Percentiles rank a stretch among this genome's conserved stretches.
phyloP scores from a whole-genome alignment of 2,797 vertebrate species.

The Hippocampus kuda region DNA sequence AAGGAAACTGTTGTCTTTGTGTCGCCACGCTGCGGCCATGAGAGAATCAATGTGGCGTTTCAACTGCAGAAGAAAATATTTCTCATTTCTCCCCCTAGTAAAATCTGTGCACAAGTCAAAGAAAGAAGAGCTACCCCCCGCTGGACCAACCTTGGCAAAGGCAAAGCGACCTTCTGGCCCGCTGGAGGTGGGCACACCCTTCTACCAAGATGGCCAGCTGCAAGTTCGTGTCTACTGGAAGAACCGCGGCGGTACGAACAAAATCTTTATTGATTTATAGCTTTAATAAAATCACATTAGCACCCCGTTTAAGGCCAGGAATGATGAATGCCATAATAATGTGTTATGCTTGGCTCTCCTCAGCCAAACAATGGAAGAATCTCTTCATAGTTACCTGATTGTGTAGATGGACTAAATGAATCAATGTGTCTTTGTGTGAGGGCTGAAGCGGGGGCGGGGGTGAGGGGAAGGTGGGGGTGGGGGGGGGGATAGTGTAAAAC shows the following conservation, averaged over 20 bases:
- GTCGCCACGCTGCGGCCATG: conserved; percentile 40
- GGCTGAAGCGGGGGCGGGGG: conserved; percentile 20
- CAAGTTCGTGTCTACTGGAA: conserved; percentile 96
- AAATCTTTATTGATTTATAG: conserved; percentile 30
- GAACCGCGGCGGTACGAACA: conserved; percentile 74
- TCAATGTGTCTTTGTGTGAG: conserved; percentile 46
- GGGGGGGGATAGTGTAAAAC: conserved; percentile 21
- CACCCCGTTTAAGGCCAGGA: conserved; percentile 35
- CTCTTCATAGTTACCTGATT: conserved; percentile 29
- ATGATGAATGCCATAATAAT: conserved; percentile 36
- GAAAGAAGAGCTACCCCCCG: conserved; percentile 63
- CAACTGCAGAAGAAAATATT: conserved; percentile 44
- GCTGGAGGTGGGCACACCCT: conserved; percentile 83
- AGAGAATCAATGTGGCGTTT: conserved; percentile 36
- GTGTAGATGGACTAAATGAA: conserved; percentile 42
- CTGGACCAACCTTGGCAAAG: conserved; percentile 64
- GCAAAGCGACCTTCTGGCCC: conserved; percentile 67
- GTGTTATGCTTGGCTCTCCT: conserved; percentile 36
- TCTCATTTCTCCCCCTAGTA: conserved; percentile 44
- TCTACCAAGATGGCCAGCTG: conserved; percentile 84
- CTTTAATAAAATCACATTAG: conserved; percentile 40
- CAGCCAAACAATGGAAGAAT: conserved; percentile 31
- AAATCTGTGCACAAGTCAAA: conserved; percentile 55
- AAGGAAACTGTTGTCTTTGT: conserved; percentile 46
- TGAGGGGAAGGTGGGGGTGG: no score